Evolutionary conservation across 1,140 invertebrate genomes (phyloP), one percentile per base, ranked within the genome.

Genomic region (Leptonema lineaticorne): DNA sequence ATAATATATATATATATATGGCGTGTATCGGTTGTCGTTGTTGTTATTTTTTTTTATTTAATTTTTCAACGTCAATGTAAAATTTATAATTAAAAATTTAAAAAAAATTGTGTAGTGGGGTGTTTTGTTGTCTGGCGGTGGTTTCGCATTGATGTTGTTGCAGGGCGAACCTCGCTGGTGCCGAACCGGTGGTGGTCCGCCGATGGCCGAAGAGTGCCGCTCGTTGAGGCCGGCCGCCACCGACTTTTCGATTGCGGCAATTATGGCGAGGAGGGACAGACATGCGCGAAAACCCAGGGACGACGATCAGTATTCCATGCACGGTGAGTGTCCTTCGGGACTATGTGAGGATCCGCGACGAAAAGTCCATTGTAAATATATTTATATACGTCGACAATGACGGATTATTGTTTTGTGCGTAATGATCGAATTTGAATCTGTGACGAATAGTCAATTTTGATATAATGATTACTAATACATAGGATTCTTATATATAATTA

Each of bases 201-300:
- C 63, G 62, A 66, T 33, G 67, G 82, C 81, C 79, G 85, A 85
- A 74, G 84, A 85, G 75, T 84, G 85, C 70, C 85, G 84, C 77
- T 85, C 84, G 58, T 83, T 84, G 76, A 75, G 84, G 73, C 87
- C 87, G 67, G 89, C 87, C 78, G 90, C 91, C 77, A 93, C 91
- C 27, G 91, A 94, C 81, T 94, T 94, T 83, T 92, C 91, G 76
- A 94, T 94, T 71, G 92, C 91, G 18, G 92, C 92, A 64, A 93
- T 94, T 73, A 93, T 94, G 90, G 90, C 89, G 56, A 77, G 80
- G 37, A 76, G 89, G 63, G 88, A 87, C 68, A 73, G 85, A 9
- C 84, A 83, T 73, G 80, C 82, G 73, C 65, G 79, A n/a, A 75
- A 79, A 33, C 78, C 80, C 67, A 58, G 56, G 6, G 67, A 65